These are phyloP conservation scores for Sebastolobus alascanus DNA, from an alignment of 2,797 vertebrate species.

Conservation along the genomic window DNA sequence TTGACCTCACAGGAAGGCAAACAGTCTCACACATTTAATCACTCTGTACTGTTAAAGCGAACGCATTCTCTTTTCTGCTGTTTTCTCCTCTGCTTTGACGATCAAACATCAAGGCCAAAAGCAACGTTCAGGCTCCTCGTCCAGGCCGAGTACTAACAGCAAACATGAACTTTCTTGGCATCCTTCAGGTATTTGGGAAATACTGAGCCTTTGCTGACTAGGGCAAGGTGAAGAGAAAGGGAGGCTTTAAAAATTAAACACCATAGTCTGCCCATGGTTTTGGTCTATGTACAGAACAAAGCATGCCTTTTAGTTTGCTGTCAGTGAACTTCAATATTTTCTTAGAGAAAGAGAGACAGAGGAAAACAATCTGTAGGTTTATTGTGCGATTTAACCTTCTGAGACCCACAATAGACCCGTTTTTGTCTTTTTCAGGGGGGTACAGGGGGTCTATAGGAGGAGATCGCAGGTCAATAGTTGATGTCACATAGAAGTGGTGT, in stretches of 20 bases:
- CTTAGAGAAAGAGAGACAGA: not conserved
- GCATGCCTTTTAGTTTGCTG: not conserved
- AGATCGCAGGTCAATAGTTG: too few species aligned
- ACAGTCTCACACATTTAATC: slow-evolving; percentile 2
- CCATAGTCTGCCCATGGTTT: not conserved
- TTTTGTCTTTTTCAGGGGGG: too few species aligned
- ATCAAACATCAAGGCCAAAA: not conserved
- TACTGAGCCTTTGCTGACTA: not conserved
- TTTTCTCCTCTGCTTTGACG: slow-evolving; percentile 1
- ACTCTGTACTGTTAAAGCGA: not conserved
- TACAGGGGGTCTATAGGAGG: too few species aligned
- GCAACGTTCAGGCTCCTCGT: not conserved
- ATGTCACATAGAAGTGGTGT: too few species aligned
- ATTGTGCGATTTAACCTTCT: not conserved
- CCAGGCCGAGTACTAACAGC: not conserved
- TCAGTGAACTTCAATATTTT: not conserved
- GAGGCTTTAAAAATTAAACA: not conserved
- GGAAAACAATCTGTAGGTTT: not conserved
- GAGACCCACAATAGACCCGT: too few species aligned
- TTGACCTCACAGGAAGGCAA: slow-evolving; percentile 22
- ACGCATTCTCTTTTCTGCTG: not conserved
- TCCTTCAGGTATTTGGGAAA: not conserved
- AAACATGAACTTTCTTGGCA: not conserved
- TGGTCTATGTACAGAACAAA: not conserved
- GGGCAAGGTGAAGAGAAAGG: not conserved